Evolutionary conservation across 2,113 vertebrate genomes (phyloP), one percentile per base, ranked within the genome.

Genomic region (Onychorhynchus coronatus): DNA sequence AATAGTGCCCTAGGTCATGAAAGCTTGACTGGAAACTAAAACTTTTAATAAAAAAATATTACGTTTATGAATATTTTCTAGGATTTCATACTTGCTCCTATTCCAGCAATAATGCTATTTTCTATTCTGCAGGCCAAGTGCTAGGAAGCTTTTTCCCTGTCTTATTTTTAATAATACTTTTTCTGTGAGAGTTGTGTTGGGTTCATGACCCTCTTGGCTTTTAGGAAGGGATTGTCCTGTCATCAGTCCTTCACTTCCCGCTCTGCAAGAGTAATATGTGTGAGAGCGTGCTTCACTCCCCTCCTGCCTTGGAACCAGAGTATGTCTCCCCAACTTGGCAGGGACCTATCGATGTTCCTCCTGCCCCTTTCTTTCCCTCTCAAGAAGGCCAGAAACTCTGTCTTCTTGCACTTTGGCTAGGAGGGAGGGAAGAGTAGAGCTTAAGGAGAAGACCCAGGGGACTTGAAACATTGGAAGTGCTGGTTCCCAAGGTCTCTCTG

Each of bases 91-190:
- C 39, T 90, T 94, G 46, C 28, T 90, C 2, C 8, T 80, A n/a
- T 33, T 96, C 63, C 82, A 93, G 65, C 27, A 79, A 46, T 73
- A 94, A 83, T 18, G 33, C 12, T 70, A 3, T 82, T 88, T 85
- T 88, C 71, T 90, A 17, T 71, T 93, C 63, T 23, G 10, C 31
- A 10, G 28, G 39, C 46, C 83, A 93, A 84, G 71, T 49, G 4
- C 37, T 83, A 62, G 28, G 49, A 78, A 89, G 50, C 14, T 2
- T 76, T 88, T 82, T 63, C n/a, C 55, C 10, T 10, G 66, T 50
- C 11, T 83, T 83, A 33, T 75, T 96, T 91, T 93, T 72, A 88
- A 46, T 79, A 85, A 89, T 44, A n/a, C 18, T 85, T 73, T 86
- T 81, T 44, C 55, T 59, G 24, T 15, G 47, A 84, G 23, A 91